Base-by-base conservation (phyloP, 1,140 invertebrate species). In the Drusus annulatus region DNA sequence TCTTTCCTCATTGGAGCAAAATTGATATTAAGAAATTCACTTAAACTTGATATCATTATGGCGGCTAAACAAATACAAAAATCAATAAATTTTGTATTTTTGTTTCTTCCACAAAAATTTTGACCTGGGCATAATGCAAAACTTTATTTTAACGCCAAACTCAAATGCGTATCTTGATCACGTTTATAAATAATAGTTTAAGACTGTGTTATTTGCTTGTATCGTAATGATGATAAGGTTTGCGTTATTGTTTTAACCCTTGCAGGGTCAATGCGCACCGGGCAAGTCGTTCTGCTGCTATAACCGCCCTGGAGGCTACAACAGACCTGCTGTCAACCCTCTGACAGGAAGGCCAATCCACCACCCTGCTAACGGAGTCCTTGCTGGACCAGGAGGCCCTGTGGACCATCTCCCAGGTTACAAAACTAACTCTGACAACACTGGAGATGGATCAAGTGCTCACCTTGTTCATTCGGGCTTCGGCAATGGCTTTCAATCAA, bases 281-380 rank as follows among this genome's bases (percentile, higher is more conserved):
- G 85, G 86, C 8, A 86, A 87, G 77, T 86, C 84, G 54, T 76
- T 88, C 5, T 89, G 88, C 75, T 89, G 88, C 77, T 88, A 85
- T 52, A 85, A 81, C 62, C 78, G 31, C 16, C 79, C 81, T 62
- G 80, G 69, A 25, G 80, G 69, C 1, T 28, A 60, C 10, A 45
- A 62, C 0, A 78, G 82, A 17, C 80, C 19, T 15, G 76, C 58
- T 7, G 45, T 21, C 51, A 62, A 50, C 77, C 75, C 77, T 17
- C 69, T 63, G 15, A 78, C 69, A 2, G 52, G 85, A 15, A 79
- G 84, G 60, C 76, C 68, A 6, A 31, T 62, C 23, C 81, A 83
- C 52, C 54, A 73, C 17, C 45, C 50, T 0, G 76, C 82, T 21
- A 83, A 83, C 31, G 82, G 85, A 62, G 81, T 89, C 13, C 71